Base-by-base conservation (phyloP, 2,888 invertebrate genomes). In the Orgyia antiqua region DNA sequence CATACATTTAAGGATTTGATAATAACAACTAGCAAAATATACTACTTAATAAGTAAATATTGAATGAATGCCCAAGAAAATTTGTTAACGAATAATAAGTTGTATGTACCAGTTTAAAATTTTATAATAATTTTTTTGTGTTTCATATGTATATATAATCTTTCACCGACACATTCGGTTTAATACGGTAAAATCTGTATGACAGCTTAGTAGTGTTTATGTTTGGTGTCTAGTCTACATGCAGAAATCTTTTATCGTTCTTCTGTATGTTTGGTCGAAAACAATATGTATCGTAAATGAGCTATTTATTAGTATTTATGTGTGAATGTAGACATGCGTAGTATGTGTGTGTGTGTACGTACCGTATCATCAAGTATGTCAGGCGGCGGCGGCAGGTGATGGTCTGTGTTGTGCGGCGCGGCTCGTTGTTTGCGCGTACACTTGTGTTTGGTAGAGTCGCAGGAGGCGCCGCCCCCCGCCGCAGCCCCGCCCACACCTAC, bases 311-410 rank as follows among this genome's bases (percentile, higher is more conserved):
- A 4, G n/a, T 20, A n/a, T 20, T 6, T 6, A 3, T 20, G 3
- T 13, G 11, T 11, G 24, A 9, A 21, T 17, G 27, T 20, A 9
- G n/a, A 0, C 19, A 12, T 19, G 4, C 12, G 4, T 5, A 1
- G 29, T 3, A 6, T 2, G 20, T 15, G n/a, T 10, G 7, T 2
- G 20, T 15, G n/a, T 10, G 23, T 36, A 67, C 66, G 42, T 62
- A 77, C 82, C 58, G 68, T 71, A 32, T 83, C 73, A 58, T 77
- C 76, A 20, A 72, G 67, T 46, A 82, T 78, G 56, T 84, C 84
- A 2, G 77, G 80, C 75, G 79, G 84, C 58, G 82, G 83, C 57
- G 82, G 84, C 57, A 82, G 72, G 70, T 86, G 77, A 68, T 86
- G 76, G 76, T 84, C 83, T 55, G 76, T 66, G 61, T 73, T 73